Percentiles rank a stretch among this genome's conserved stretches.
Evolutionary conservation across 1,140 invertebrate species (phyloP).

Genomic region (Dreissena polymorpha): DNA sequence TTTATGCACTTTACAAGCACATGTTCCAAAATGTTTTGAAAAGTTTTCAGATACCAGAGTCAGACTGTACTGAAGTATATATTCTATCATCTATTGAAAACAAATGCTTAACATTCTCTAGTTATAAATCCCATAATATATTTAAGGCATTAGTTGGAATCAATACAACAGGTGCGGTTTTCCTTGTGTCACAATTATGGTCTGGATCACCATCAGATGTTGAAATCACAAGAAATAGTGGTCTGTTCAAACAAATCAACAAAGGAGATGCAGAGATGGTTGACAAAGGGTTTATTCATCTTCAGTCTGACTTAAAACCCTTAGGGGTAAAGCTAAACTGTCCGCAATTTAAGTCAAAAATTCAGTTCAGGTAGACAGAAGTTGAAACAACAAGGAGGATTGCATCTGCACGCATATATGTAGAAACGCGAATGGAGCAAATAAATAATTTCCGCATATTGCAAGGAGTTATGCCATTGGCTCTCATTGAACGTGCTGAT

Average conservation of each 20-base stretch:
- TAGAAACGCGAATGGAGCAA: slow-evolving; percentile 57
- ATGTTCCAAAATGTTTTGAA: slow-evolving; percentile 44
- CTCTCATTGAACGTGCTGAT: slow-evolving; percentile 25
- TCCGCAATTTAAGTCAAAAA: slow-evolving; percentile 45
- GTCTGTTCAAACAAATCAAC: slow-evolving; percentile 18
- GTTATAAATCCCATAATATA: slow-evolving; percentile 58
- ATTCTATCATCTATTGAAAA: slow-evolving; percentile 54
- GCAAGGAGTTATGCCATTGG: too few species aligned
- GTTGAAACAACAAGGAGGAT: slow-evolving; percentile 46
- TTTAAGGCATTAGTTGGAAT: too few species aligned
- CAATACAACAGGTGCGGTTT: slow-evolving; percentile 30
- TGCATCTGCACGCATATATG: slow-evolving; percentile 55
- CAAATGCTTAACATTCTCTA: slow-evolving; percentile 44
- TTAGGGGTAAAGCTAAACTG: too few species aligned
- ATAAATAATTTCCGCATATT: slow-evolving; percentile 55
- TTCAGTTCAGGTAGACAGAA: slow-evolving; percentile 49
- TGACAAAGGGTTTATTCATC: slow-evolving; percentile 54
- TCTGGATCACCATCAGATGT: slow-evolving; percentile 48
- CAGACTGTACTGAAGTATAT: slow-evolving; percentile 58
- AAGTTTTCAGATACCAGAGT: slow-evolving; percentile 49
- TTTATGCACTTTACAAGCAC: slow-evolving; percentile 1
- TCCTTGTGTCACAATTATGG: slow-evolving; percentile 35
- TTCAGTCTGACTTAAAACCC: slow-evolving; percentile 23
- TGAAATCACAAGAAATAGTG: slow-evolving; percentile 43
- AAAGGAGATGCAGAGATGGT: slow-evolving; percentile 51